Evolutionary conservation across 92 coral and sea anemone genomes (phyloP), one percentile per base, ranked within the genome.

Genomic region (Anthopleura xanthogrammica): DNA sequence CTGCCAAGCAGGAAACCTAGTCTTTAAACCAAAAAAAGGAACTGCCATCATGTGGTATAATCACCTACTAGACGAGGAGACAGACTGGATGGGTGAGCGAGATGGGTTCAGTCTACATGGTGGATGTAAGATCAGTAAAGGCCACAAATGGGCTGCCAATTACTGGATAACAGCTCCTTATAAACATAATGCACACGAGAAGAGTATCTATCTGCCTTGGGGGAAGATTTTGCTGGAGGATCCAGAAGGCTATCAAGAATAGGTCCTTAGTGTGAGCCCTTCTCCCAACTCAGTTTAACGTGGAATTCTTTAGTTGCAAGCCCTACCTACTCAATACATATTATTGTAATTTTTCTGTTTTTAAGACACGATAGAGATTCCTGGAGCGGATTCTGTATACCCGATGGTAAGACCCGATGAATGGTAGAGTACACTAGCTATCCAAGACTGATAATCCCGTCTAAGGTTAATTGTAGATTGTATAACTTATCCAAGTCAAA

Each of bases 11-110:
- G 79, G 90, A 1, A 84, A 84, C 83, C 90, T 97, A 7, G 91
- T 92, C 24, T 62, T 97, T 62, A 87, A 89, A 36, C 92, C 99
- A 8, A 87, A 73, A 39, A 91, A 86, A 84, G 99, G 99, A 50
- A 97, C 99, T 4, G 98, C 98, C 0, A 77, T 97, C 36, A 73
- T 97, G 90, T 97, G 99, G 99, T 97, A 97, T 83, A 97, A 97
- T 77, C 99, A 97, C 77, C 87, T 87, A 66, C 77, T 94, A 4
- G 99, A 97, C 77, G 86, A 89, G 79, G 87, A 91, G 41, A 88
- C 82, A 60, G 96, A 83, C 88, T 97, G 99, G 99, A 75, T 97
- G 86, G 99, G 99, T 4, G 88, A 92, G 1, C 84, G 87, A 24
- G 99, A 97, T 72, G 85, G 70, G 14, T 92, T 79, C 82, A 97